These are phyloP conservation scores for Chelon auratus DNA, from an alignment of 2,797 vertebrate species.

Conservation along the genomic window DNA sequence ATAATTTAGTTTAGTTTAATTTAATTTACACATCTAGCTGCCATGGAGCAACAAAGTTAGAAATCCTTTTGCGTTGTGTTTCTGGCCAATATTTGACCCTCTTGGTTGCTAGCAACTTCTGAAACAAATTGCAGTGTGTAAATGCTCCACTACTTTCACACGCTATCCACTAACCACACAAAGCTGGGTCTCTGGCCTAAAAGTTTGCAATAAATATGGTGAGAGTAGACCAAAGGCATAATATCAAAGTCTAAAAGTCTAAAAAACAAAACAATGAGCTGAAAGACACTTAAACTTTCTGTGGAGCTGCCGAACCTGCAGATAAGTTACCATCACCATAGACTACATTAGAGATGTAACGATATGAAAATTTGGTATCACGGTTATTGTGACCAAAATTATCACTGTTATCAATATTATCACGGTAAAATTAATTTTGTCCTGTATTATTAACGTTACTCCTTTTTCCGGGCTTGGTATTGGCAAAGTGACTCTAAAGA, in stretches of 20 bases:
- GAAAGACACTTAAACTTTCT: not conserved
- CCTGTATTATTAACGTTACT: too few relatives aligned
- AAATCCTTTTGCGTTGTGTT: not conserved
- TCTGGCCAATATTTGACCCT: not conserved
- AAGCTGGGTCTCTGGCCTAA: too few relatives aligned
- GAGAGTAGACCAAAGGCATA: constrained; percentile 1
- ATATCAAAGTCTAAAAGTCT: not conserved
- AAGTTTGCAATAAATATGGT: not conserved
- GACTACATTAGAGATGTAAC: too few relatives aligned
- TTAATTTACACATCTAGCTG: not conserved
- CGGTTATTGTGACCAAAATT: too few relatives aligned
- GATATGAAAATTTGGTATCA: too few relatives aligned
- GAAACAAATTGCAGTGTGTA: not conserved
- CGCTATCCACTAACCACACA: not conserved
- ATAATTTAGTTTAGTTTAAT: too few relatives aligned
- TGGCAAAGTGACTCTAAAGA: too few relatives aligned
- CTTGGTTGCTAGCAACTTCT: not conserved
- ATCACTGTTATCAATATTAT: too few relatives aligned
- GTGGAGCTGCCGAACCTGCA: not conserved
- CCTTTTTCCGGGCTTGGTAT: too few relatives aligned
- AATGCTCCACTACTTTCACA: not conserved
- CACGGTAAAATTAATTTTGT: too few relatives aligned
- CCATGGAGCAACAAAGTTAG: not conserved
- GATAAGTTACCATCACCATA: not conserved
- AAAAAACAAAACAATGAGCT: not conserved